Conservation (phyloP, 1,140 invertebrate species). For the Platyscapa corneri region DNA sequence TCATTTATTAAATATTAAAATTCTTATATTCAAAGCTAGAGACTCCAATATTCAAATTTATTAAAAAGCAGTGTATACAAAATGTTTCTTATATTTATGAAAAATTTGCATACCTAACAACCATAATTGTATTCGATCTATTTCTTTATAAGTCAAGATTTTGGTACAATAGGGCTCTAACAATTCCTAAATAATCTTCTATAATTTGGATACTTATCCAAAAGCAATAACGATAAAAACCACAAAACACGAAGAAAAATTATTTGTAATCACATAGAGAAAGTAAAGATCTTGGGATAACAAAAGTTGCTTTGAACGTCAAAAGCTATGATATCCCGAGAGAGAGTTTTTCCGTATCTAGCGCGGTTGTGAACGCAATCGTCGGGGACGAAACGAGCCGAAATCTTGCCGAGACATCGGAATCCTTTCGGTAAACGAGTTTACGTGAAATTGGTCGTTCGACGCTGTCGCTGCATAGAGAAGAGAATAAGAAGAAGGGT, state of each 20-base stretch:
- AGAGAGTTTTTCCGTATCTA: constrained; percentile 22
- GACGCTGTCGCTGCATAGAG: constrained; percentile 42
- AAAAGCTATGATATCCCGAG: constrained; percentile 34
- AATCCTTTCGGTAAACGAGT: constrained; percentile 51
- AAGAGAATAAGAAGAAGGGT: constrained; percentile 49
- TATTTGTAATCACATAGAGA: not conserved
- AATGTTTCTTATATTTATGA: no score
- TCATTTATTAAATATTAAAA: no score
- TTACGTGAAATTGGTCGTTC: constrained; percentile 52
- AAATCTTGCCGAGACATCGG: constrained; percentile 49
- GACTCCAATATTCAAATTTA: no score
- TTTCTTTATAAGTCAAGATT: no score
- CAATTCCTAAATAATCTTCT: not conserved
- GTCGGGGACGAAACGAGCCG: constrained; percentile 24
- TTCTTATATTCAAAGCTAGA: no score
- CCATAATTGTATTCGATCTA: no score
- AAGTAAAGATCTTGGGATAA: constrained; percentile 9
- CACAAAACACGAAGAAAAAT: not conserved
- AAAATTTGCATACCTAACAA: no score
- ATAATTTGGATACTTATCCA: not conserved
- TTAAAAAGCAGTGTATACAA: no score
- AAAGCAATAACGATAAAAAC: not conserved
- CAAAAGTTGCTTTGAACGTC: not conserved
- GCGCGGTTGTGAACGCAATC: constrained; percentile 6
- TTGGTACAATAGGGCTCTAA: not conserved